Percentiles rank a stretch among this genome's conserved stretches.
These are phyloP conservation scores for Pyrocephalus nanus DNA, from an alignment of 2,797 vertebrate genomes.

Conservation along the genomic window DNA sequence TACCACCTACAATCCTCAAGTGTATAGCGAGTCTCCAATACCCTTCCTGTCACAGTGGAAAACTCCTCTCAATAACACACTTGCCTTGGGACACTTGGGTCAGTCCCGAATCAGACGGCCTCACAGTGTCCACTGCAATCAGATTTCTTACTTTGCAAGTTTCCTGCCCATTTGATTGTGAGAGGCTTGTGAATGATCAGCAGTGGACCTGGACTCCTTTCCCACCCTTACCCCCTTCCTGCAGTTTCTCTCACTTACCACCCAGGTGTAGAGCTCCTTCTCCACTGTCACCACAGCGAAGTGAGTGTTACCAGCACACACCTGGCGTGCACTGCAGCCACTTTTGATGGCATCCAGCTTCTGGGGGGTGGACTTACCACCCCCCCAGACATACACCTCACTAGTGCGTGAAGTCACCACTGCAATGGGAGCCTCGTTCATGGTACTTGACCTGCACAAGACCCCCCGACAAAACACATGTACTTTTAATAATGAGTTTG, in stretches of 20 bases:
- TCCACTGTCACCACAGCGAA: slow-evolving; percentile 98
- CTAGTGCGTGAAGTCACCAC: slow-evolving; percentile 96
- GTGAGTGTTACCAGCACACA: slow-evolving; percentile 97
- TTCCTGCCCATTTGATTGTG: background rate
- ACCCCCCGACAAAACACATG: slow-evolving; percentile 51
- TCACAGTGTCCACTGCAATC: background rate
- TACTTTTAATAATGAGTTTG: slow-evolving; percentile 28
- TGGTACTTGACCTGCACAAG: slow-evolving; percentile 84
- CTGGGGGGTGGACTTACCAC: slow-evolving; percentile 97
- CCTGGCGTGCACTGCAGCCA: slow-evolving; percentile 93
- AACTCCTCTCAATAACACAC: background rate
- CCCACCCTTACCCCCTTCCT: background rate
- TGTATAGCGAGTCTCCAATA: background rate
- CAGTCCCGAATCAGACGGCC: background rate
- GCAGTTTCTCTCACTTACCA: slow-evolving; percentile 83
- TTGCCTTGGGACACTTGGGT: background rate
- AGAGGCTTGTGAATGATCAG: rapidly evolving
- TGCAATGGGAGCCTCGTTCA: slow-evolving; percentile 90
- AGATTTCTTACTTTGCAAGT: background rate
- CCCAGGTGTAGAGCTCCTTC: slow-evolving; percentile 98
- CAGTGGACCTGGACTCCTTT: background rate
- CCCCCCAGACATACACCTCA: slow-evolving; percentile 98
- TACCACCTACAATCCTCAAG: background rate
- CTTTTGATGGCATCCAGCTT: slow-evolving; percentile 97
- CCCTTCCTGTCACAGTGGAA: background rate